Evolutionary conservation across 2,888 invertebrate genomes (phyloP).

Genomic region (Exocentrus adspersus): DNA sequence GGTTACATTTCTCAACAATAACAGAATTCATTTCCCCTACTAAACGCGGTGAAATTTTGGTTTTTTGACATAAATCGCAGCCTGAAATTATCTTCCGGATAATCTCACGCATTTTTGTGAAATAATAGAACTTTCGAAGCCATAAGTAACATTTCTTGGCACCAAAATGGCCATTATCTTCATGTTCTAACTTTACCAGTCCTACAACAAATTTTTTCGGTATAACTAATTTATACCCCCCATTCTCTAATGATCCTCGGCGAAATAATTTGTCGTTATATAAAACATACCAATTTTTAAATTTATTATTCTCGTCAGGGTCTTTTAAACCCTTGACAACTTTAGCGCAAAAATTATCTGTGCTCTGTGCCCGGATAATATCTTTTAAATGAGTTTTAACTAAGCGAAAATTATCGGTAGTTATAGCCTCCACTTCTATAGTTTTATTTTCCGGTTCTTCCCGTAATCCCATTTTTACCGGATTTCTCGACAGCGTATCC

Average conservation of each 20-base stretch:
- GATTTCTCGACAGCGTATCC: slow-evolving; percentile 39
- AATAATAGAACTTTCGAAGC: slow-evolving; percentile 8
- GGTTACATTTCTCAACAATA: not conserved
- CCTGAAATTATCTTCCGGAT: slow-evolving; percentile 7
- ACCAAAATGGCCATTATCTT: slow-evolving; percentile 27
- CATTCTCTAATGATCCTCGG: not conserved
- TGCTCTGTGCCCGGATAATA: not conserved
- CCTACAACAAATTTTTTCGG: slow-evolving; percentile 3
- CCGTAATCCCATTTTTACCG: not conserved
- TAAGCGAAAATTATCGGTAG: not conserved
- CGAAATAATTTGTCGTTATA: slow-evolving; percentile 3
- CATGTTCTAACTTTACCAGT: slow-evolving; percentile 11
- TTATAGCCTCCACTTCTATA: not conserved
- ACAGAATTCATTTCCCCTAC: slow-evolving; percentile 14
- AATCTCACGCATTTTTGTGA: slow-evolving; percentile 16
- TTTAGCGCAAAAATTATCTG: slow-evolving; percentile 11
- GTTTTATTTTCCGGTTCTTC: not conserved
- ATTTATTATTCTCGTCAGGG: slow-evolving; percentile 9
- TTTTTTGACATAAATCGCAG: slow-evolving; percentile 31
- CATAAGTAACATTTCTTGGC: slow-evolving; percentile 6
- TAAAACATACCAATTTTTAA: not conserved
- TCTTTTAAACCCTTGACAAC: not conserved
- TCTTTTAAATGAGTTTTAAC: not conserved
- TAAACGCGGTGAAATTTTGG: slow-evolving; percentile 8
- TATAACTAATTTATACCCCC: slow-evolving; percentile 14